Conservation (phyloP, 2,888 invertebrate genomes). For the Tiliacea aurago region DNA sequence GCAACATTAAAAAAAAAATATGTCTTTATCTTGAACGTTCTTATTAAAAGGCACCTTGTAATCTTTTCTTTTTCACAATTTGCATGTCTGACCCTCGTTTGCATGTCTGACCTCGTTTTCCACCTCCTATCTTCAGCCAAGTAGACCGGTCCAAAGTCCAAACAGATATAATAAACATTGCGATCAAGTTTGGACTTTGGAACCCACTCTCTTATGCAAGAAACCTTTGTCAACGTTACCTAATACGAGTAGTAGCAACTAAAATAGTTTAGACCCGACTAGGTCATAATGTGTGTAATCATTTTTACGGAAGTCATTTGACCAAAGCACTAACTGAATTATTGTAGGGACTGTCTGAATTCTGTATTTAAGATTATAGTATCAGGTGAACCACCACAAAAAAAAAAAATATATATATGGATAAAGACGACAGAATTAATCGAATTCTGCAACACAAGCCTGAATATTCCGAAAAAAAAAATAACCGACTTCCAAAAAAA, state of each 20-base stretch:
- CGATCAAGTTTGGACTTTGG: slow-evolving; percentile 24
- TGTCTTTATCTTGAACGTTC: not conserved
- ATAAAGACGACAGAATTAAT: no score
- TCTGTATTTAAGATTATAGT: no score
- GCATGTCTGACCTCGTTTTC: not conserved
- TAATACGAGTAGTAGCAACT: slow-evolving; percentile 9
- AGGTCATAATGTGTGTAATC: slow-evolving; percentile 8
- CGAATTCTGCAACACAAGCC: no score
- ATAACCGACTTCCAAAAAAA: no score
- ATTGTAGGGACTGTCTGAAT: not conserved
- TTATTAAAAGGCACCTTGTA: not conserved
- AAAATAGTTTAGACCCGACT: slow-evolving; percentile 17
- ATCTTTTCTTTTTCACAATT: not conserved
- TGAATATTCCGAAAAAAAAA: no score
- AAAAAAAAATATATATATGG: no score
- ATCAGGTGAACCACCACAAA: no score
- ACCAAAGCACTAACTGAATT: slow-evolving; percentile 8
- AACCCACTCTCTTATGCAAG: slow-evolving; percentile 25
- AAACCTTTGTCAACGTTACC: slow-evolving; percentile 24
- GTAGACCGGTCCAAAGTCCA: slow-evolving; percentile 16
- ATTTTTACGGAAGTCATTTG: slow-evolving; percentile 19
- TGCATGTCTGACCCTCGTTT: not conserved
- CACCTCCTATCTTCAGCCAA: not conserved
- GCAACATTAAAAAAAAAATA: no score
- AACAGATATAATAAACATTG: slow-evolving; percentile 23